Evolutionary conservation across 2,888 invertebrate species (phyloP), one percentile per base, ranked within the genome.

Genomic region (Criorhina ranunculi): DNA sequence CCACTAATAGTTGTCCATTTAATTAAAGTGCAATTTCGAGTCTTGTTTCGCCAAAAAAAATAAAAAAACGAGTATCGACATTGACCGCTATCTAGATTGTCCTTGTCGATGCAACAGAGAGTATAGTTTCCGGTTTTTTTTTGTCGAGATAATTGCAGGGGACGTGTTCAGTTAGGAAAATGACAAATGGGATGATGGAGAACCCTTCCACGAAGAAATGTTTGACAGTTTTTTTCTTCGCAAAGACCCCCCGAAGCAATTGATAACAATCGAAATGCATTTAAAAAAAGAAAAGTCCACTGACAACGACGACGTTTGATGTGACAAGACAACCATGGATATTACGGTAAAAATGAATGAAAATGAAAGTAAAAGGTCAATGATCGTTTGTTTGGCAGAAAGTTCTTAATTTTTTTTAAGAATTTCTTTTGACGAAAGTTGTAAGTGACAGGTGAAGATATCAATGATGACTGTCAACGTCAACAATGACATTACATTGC

Each of bases 11-110:
- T 88, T 89, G 87, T 89, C 87, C 89, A 88, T 89, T 90, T 90
- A 90, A 90, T 90, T 90, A 90, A 87, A 89, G 89, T 89, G 89
- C 88, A 90, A 90, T 90, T 90, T 90, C 87, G 88, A 87, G 87
- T 88, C 87, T 88, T 86, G 87, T 87, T 87, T 86, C 67, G 83
- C 86, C n/a, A n/a, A n/a, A n/a, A n/a, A n/a, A n/a, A n/a, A n/a
- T n/a, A n/a, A 85, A 87, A 86, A 78, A 60, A 69, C 57, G 40
- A 59, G 69, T 62, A 72, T 78, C 69, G 75, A 81, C 81, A 78
- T 46, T 24, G 87, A 81, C 87, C 85, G 67, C 87, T 73, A 80
- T 86, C 87, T 76, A 51, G 87, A 81, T 86, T 46, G 80, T 64
- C 64, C 40, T 57, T 46, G n/a, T n/a, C n/a, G n/a, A n/a, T 15